A percentile compares a stretch with the other conserved stretches of the same genome.
These are phyloP conservation scores for Ceryle rudis DNA, from an alignment of 2,797 vertebrate genomes.

Conservation along the genomic window DNA sequence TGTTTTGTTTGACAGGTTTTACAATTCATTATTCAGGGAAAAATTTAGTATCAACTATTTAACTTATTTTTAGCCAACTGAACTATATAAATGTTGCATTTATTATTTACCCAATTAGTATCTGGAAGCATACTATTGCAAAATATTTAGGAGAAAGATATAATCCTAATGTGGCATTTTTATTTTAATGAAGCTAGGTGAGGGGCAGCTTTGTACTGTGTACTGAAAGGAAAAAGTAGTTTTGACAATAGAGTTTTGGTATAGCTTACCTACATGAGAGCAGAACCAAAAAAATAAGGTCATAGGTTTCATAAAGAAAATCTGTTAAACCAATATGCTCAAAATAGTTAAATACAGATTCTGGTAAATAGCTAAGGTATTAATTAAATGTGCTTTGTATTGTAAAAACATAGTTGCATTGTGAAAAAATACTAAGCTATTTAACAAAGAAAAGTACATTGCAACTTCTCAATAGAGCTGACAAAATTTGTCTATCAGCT, in stretches of 20 bases:
- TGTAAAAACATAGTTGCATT: neutral
- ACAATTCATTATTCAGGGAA: neutral
- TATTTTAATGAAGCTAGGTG: neutral
- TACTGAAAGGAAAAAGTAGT: neutral
- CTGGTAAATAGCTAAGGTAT: neutral
- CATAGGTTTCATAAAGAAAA: neutral
- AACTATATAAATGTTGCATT: neutral
- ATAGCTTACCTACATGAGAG: neutral
- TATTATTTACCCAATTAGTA: neutral
- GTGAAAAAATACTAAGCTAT: neutral
- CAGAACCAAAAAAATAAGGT: neutral
- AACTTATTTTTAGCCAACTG: neutral
- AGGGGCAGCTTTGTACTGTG: neutral
- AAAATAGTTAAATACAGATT: neutral
- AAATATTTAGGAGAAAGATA: neutral
- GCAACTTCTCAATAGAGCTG: neutral
- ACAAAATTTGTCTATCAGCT: neutral
- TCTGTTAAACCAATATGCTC: neutral
- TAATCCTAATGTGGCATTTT: neutral
- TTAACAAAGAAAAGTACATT: neutral
- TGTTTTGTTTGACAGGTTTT: neutral
- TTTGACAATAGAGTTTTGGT: neutral
- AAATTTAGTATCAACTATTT: neutral
- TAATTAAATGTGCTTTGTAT: neutral
- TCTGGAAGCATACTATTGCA: neutral